Base-by-base conservation (phyloP, 2,888 invertebrate genomes). In the Drosophila birchii region DNA sequence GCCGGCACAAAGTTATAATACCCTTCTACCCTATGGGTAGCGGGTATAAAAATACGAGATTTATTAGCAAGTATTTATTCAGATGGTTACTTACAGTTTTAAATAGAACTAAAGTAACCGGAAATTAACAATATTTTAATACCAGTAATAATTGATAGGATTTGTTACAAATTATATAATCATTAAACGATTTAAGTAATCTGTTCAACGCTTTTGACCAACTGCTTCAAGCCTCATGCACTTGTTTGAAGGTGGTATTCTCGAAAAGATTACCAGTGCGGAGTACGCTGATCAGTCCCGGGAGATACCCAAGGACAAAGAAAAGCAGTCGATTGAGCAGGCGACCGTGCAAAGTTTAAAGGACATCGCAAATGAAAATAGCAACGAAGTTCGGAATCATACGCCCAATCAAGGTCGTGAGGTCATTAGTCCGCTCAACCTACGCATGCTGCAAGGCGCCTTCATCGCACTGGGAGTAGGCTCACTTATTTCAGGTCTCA, bases 251-350 rank as follows among this genome's bases (percentile, higher is more conserved):
- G 95, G 95, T 2, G 96, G 96, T 3, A 96, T 96, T 54, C 92
- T 96, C 58, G 94, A 95, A 0, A 96, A 96, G 93, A 96, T 96
- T 94, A 96, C 96, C 0, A 95, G 95, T 78, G 95, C 95, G 59
- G 96, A 96, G 86, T 96, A 96, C 88, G 95, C 94, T 87, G 95
- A 94, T 74, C 93, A 96, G 77, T 95, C 95, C 93, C 95, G 93
- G 93, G 92, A 93, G 44, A 80, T 89, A 49, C 91, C 91, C 43
- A 93, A 90, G 54, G 89, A 90, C 9, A 67, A 77, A 34, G 62
- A 49, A 11, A 71, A 58, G 32, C 81, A 83, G 20, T 81, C 78
- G 0, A 77, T 70, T n/a, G 78, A 82, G 9, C 12, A 76, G 47
- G 71, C 75, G 1, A 75, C 79, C 2, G 66, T 57, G 0, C 79